phyloP scores from a whole-genome alignment of 2,888 invertebrate genomes.

The Drosophila kanekoi region DNA sequence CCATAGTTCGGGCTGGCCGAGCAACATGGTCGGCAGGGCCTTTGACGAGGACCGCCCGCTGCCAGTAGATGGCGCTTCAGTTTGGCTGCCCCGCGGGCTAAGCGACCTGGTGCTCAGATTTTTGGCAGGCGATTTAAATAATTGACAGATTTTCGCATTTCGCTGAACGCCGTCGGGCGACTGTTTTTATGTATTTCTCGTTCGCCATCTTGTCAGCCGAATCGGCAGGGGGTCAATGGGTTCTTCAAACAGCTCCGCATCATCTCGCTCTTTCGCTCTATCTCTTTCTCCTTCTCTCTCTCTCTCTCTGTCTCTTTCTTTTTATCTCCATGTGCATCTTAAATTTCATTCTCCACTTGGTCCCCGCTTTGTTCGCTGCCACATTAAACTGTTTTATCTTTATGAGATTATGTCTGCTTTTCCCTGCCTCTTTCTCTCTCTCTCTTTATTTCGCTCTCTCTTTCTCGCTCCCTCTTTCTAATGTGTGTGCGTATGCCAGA shows the following conservation, averaged over 20 bases:
- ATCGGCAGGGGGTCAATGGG: slow-evolving; percentile 60
- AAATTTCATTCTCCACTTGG: slow-evolving; percentile 28
- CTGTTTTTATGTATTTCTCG: slow-evolving; percentile 46
- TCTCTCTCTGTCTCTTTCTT: background rate
- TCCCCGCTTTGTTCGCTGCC: slow-evolving; percentile 58
- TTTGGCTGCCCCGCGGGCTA: slow-evolving; percentile 40
- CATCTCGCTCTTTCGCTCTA: background rate
- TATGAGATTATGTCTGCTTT: slow-evolving; percentile 76
- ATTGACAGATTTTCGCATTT: slow-evolving; percentile 76
- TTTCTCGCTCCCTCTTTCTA: slow-evolving; percentile 4
- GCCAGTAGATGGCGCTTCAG: slow-evolving; percentile 10
- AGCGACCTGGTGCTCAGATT: slow-evolving; percentile 60
- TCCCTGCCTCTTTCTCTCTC: background rate
- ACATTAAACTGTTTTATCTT: slow-evolving; percentile 79
- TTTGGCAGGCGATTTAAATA: slow-evolving; percentile 75
- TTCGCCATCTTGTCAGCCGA: slow-evolving; percentile 39
- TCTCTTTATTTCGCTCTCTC: background rate
- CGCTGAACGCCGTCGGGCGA: slow-evolving; percentile 48
- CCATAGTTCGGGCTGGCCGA: slow-evolving; percentile 41
- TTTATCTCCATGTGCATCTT: slow-evolving; percentile 22
- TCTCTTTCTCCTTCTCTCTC: background rate
- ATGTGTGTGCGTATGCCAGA: slow-evolving; percentile 49
- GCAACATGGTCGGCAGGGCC: slow-evolving; percentile 1
- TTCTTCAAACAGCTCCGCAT: slow-evolving; percentile 20
- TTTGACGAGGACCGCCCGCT: slow-evolving; percentile 22